Percentiles rank a stretch among this genome's conserved stretches.
phyloP scores from a whole-genome alignment of 2,797 vertebrate genomes.

The Tamandua tetradactyla region DNA sequence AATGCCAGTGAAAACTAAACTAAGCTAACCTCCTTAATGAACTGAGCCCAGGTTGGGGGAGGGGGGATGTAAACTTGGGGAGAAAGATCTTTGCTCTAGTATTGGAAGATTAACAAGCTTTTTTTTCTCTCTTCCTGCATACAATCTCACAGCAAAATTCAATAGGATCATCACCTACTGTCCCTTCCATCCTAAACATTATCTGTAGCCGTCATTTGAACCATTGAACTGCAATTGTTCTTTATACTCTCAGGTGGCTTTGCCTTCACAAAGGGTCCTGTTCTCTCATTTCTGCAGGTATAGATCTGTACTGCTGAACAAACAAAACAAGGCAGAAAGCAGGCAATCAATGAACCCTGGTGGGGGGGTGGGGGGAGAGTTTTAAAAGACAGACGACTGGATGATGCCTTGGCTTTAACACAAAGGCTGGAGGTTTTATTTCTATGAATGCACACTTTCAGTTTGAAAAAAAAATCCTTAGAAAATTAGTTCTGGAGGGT shows the following conservation, averaged over 20 bases:
- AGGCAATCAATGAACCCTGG: neutral
- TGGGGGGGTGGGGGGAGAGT: neutral
- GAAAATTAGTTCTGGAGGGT: slow-evolving; percentile 6
- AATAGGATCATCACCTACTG: neutral
- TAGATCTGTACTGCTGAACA: slow-evolving; percentile 8
- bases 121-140: neutral
- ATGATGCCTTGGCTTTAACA: neutral
- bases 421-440: neutral
- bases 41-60: neutral
- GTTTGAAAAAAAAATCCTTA: neutral
- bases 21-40: neutral
- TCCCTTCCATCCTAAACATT: neutral
- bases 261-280: neutral
- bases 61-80: neutral
- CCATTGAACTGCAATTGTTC: neutral
- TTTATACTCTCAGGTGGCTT: neutral
- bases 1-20: slow-evolving; percentile 9
- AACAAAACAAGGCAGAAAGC: slow-evolving; percentile 1
- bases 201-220: neutral
- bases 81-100: neutral
- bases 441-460: neutral
- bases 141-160: neutral
- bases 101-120: neutral
- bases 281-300: neutral
- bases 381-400: neutral